Percentiles rank a stretch among this genome's conserved stretches.
These are phyloP conservation scores for Vimba vimba DNA, from an alignment of 2,113 vertebrate species.

Conservation along the genomic window DNA sequence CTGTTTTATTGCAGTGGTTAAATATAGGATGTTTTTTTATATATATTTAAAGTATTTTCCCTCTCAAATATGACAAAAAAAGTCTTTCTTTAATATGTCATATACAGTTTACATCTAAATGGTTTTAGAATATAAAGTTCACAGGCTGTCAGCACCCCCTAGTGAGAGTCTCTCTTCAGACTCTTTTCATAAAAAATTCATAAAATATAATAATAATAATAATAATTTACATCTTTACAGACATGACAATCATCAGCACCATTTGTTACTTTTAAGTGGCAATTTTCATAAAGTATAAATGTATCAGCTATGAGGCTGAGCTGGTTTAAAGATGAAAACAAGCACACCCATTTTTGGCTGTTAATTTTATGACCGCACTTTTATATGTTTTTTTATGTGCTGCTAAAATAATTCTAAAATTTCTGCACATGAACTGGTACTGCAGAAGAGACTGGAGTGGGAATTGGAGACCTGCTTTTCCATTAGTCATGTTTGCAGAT, in stretches of 20 bases:
- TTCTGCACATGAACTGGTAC: conserved; percentile 62
- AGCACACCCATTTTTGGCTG: conserved; percentile 68
- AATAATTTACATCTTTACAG: conserved; percentile 42
- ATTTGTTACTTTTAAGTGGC: conserved; percentile 9
- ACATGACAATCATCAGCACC: conserved; percentile 14
- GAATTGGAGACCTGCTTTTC: conserved; percentile 8
- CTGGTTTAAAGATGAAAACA: conserved; percentile 65
- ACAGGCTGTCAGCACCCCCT: conserved; percentile 72
- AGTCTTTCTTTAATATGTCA: not conserved
- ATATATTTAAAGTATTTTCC: not conserved
- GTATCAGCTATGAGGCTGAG: conserved; percentile 63
- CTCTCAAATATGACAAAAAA: not conserved
- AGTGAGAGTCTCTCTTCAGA: conserved; percentile 57
- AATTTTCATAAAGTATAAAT: conserved; percentile 25
- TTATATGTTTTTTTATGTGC: conserved; percentile 75
- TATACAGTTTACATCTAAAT: not conserved
- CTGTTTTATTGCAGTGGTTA: conserved; percentile 8
- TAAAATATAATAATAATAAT: conserved; percentile 54
- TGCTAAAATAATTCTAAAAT: conserved; percentile 70
- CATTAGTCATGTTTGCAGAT: conserved; percentile 1
- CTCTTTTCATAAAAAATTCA: conserved; percentile 36
- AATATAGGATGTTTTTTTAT: not conserved
- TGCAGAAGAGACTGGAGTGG: conserved; percentile 53
- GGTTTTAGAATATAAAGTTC: not conserved
- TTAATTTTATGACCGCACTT: conserved; percentile 76